Evolutionary conservation across 2,888 invertebrate genomes (phyloP), one percentile per base, ranked within the genome.

Genomic region (Agonopterix alstromeriana): DNA sequence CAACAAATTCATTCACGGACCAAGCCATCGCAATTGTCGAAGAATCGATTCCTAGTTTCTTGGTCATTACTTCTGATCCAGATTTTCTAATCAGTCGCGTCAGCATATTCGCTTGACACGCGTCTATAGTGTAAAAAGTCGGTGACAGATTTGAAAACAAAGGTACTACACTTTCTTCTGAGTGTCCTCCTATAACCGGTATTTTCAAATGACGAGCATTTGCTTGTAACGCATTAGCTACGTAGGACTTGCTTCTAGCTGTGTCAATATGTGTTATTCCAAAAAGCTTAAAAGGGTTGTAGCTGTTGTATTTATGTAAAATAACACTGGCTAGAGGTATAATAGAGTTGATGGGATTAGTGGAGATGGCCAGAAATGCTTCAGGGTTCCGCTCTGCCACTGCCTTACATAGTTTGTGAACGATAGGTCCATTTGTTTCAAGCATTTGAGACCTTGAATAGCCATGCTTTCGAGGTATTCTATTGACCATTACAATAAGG

Each of bases 101-200:
- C 12, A 82, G 52, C 17, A 66, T 69, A 48, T 77, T 70, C 9
- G 73, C 75, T 64, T 73, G 66, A 38, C 53, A 53, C 4, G 56
- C 48, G 52, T 73, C 65, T 12, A 82, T 35, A 27, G 14, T 38
- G 40, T 62, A 63, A 38, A 55, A 56, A 1, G 51, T 43, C 0
- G 80, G 80, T 2, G 56, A 48, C 43, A 82, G 53, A 57, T 73
- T 76, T 1, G 82, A 82, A 61, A 80, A 82, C 27, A 83, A 52
- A 3, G 82, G 83, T 46, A 82, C 60, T 36, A 81, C 70, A 2
- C 82, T 80, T 1, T 77, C 67, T 10, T 78, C 77, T 0, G 82
- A 82, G 56, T 82, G 79, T 0, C 82, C 83, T 46, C 83, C 79
- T 10, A 83, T 72, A 0, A 82, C 78, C 10, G 82, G 83, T 35